Conservation (phyloP, 2,888 invertebrate species). For the Chironomus riparius region DNA sequence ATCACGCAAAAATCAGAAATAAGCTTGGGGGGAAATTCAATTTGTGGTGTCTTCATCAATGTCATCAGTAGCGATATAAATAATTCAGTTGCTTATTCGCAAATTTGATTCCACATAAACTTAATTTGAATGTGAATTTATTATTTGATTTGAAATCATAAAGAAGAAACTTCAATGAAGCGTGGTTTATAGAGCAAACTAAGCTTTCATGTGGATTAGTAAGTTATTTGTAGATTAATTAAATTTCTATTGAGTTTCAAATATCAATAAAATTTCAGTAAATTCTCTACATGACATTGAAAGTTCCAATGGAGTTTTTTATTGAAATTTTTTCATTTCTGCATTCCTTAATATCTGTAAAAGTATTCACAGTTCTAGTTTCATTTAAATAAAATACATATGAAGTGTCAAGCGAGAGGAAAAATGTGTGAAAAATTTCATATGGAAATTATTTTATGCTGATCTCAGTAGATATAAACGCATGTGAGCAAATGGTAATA, state of each 20-base stretch:
- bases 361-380: no score
- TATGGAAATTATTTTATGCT: conserved; percentile 15
- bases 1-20: background rate
- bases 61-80: background rate
- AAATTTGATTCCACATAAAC: no score
- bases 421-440: conserved; percentile 2
- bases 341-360: background rate
- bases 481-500: background rate
- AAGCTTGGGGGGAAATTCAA: background rate
- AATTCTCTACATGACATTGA: no score
- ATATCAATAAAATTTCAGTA: no score
- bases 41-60: background rate
- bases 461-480: background rate
- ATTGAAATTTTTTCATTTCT: background rate
- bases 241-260: no score
- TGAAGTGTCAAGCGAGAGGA: background rate
- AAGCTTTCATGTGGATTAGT: no score
- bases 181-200: no score
- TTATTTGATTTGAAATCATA: no score
- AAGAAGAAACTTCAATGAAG: no score
- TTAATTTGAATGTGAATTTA: background rate
- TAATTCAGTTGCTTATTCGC: no score
- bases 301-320: background rate
- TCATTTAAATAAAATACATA: background rate
- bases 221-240: no score